Evolutionary conservation across 1,140 invertebrate genomes (phyloP).

Genomic region (Bombus balteatus): DNA sequence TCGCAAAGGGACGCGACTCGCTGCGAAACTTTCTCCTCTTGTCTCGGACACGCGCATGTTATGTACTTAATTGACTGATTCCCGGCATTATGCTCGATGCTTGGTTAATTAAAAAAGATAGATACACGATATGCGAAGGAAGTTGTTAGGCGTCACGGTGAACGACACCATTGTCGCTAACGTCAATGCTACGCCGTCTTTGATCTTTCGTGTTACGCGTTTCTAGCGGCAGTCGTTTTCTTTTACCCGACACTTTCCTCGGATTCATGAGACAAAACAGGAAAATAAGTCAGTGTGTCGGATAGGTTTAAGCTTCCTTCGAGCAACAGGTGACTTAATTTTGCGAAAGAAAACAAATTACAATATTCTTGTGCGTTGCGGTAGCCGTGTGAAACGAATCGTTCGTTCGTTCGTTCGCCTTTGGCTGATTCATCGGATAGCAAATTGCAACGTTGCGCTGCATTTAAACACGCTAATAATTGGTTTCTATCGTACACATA

Average conservation of each 20-base stretch:
- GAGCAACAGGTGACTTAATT: slow-evolving; percentile 7
- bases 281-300: not conserved
- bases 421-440: too few relatives aligned
- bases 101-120: slow-evolving; percentile 69
- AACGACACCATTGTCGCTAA: slow-evolving; percentile 32
- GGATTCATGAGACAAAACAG: fast-evolving
- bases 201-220: not conserved
- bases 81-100: slow-evolving; percentile 68
- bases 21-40: slow-evolving; percentile 54
- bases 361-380: not conserved
- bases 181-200: too few relatives aligned
- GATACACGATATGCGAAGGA: slow-evolving; percentile 57
- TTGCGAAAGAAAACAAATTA: not conserved
- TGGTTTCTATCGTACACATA: not conserved
- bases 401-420: too few relatives aligned
- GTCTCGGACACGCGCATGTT: slow-evolving; percentile 48
- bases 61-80: slow-evolving; percentile 67
- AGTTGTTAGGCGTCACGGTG: slow-evolving; percentile 60
- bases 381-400: too few relatives aligned
- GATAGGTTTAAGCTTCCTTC: not conserved
- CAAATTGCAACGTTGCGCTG: not conserved
- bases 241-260: not conserved
- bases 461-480: not conserved
- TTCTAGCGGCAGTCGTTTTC: not conserved
- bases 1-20: slow-evolving; percentile 8